phyloP scores from a whole-genome alignment of 2,113 vertebrate species.

The Silurus glanis region DNA sequence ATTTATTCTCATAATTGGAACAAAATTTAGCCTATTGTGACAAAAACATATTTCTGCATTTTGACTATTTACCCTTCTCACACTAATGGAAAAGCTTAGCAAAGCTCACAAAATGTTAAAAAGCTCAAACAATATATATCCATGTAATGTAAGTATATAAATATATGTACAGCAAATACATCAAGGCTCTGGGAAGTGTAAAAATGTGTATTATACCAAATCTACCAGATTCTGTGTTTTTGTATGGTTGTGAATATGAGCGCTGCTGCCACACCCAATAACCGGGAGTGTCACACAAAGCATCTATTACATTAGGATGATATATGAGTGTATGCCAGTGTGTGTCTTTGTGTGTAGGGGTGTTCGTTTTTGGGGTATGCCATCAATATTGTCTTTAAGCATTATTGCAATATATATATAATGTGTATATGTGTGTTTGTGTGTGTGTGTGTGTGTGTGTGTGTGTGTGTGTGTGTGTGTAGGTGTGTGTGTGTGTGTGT shows the following conservation, averaged over 20 bases:
- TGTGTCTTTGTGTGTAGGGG: background rate
- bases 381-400: slow-evolving; percentile 20
- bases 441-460: slow-evolving; percentile 15
- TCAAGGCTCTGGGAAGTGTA: too few relatives aligned
- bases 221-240: background rate
- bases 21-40: too few relatives aligned
- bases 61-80: too few relatives aligned
- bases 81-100: too few relatives aligned
- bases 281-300: slow-evolving; percentile 24
- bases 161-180: too few relatives aligned
- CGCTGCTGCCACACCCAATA: slow-evolving; percentile 4
- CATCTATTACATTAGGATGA: slow-evolving; percentile 24
- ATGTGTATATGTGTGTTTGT: too few relatives aligned
- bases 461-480: background rate
- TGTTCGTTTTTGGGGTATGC: background rate
- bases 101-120: too few relatives aligned
- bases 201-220: too few relatives aligned
- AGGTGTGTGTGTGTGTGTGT: slow-evolving; percentile 16
- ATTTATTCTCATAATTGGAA: too few relatives aligned
- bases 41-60: too few relatives aligned
- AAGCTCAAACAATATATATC: too few relatives aligned
- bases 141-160: too few relatives aligned
- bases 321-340: background rate
- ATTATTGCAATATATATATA: slow-evolving; percentile 35
- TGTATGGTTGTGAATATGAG: background rate